Conservation (phyloP, 2,113 vertebrate genomes). For the Ictalurus furcatus region DNA sequence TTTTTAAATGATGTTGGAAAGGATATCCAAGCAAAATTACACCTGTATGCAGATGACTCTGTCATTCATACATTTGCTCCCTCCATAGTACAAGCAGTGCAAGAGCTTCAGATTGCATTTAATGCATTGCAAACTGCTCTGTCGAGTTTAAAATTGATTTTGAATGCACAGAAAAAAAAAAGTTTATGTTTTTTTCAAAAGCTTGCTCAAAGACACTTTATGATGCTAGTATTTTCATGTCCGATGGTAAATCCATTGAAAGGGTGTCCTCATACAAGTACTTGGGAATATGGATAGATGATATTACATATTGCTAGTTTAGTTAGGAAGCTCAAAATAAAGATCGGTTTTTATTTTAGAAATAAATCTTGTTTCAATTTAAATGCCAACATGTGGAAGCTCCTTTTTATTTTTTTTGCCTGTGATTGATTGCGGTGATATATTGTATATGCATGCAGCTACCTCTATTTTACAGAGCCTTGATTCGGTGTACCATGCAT, state of each 20-base stretch:
- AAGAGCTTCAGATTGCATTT: conserved; percentile 27
- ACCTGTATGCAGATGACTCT: neutral
- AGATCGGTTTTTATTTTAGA: too few relatives aligned
- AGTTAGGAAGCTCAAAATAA: too few relatives aligned
- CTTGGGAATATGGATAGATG: too few relatives aligned
- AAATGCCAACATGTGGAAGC: too few relatives aligned
- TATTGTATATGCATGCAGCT: too few relatives aligned
- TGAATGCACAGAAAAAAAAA: conserved; percentile 16
- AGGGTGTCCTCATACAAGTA: too few relatives aligned
- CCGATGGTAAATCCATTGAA: too few relatives aligned
- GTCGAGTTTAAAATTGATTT: conserved; percentile 6
- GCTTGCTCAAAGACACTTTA: neutral
- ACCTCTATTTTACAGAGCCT: too few relatives aligned
- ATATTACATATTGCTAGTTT: too few relatives aligned
- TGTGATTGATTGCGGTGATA: too few relatives aligned
- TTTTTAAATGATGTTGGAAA: conserved; percentile 17
- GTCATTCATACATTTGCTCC: neutral
- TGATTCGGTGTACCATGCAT: neutral
- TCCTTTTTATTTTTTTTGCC: too few relatives aligned
- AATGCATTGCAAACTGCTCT: neutral
- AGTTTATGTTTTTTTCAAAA: conserved; percentile 8
- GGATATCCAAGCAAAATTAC: conserved; percentile 15
- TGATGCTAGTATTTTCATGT: neutral
- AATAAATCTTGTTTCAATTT: too few relatives aligned
- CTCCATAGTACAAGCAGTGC: neutral